Base-by-base conservation (phyloP, 2,797 vertebrate species). In the Paratrypauchen microcephalus region DNA sequence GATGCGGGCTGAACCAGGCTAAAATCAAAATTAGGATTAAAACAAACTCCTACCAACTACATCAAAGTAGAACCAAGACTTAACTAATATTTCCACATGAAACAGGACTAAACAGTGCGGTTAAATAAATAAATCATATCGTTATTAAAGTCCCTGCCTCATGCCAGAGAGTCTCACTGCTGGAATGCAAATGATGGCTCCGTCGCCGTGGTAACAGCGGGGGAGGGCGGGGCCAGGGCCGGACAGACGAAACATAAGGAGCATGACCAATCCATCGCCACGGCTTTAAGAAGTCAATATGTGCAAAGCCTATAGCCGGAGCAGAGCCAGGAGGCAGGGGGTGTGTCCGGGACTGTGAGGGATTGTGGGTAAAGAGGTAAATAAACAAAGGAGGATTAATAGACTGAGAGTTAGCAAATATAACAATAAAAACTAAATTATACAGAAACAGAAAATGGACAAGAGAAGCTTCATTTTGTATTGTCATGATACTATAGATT, bases 281-380 rank as follows among this genome's bases (percentile, higher is more conserved):
- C 82, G 71, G 87, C 77, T 72, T 82, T 86, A 90, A 89, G 90
- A 92, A 70, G 86, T 89, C 90, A 90, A 92, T 90, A 90, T 74
- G 77, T 86, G 83, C 75, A 57, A 18, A 57, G 55, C 66, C 62
- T 59, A 55, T 32, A 56, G 23, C 12, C 71, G 48, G 26, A 66
- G 59, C 57, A 5, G 52, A 9, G 54, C 21, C 21, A 15, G 21
- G 70, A 55, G 70, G 23, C 45, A 55, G n/a, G 8, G 61, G 23
- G 12, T 3, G 30, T 5, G 15, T 9, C 12, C 23, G 15, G 39
- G 19, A 62, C 60, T 16, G 12, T 62, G 12, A 21, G 41, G 60
- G 36, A 41, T 23, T 8, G 3, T 59, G 57, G 26, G 57, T 9
- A 54, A 55, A 57, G 2, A 57, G 3, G 56, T 15, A 57, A 57